Evolutionary conservation across 2,888 invertebrate genomes (phyloP).

Genomic region (Caprella mutica): DNA sequence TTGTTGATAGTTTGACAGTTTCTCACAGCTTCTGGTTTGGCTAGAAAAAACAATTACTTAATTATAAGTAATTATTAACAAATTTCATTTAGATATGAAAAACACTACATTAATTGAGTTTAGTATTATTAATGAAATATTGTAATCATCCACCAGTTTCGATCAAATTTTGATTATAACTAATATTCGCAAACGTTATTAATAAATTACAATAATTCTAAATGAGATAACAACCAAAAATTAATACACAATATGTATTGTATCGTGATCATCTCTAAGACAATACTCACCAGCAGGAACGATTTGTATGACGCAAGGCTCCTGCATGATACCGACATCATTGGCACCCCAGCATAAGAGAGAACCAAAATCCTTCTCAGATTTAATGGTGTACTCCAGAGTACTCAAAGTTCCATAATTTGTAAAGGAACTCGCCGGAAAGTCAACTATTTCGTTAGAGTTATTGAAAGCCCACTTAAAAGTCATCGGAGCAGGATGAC

Average conservation of each 20-base stretch:
- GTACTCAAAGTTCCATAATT: constrained; percentile 9
- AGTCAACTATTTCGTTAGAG: constrained; percentile 10
- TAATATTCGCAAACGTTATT: too few relatives aligned
- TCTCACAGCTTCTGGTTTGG: constrained; percentile 9
- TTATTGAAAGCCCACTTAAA: constrained; percentile 27
- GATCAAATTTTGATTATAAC: too few relatives aligned
- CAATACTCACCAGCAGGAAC: constrained; percentile 20
- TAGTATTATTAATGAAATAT: too few relatives aligned
- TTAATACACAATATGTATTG: too few relatives aligned
- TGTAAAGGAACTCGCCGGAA: constrained; percentile 11
- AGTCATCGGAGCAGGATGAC: constrained; percentile 10
- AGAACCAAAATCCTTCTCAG: constrained; percentile 20
- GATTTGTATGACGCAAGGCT: constrained; percentile 22
- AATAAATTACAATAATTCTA: too few relatives aligned
- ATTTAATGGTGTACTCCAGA: constrained; percentile 14
- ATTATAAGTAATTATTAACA: too few relatives aligned
- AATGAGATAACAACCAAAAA: too few relatives aligned
- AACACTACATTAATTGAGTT: too few relatives aligned
- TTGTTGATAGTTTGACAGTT: constrained; percentile 13
- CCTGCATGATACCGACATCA: constrained; percentile 15
- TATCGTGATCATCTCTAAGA: too few relatives aligned
- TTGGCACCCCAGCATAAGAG: constrained; percentile 23
- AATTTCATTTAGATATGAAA: too few relatives aligned
- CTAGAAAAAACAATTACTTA: too few relatives aligned
- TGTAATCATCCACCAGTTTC: too few relatives aligned